Evolutionary conservation across 2,797 vertebrate genomes (phyloP), one percentile per base, ranked within the genome.

Genomic region (Corythornis leucogaster): DNA sequence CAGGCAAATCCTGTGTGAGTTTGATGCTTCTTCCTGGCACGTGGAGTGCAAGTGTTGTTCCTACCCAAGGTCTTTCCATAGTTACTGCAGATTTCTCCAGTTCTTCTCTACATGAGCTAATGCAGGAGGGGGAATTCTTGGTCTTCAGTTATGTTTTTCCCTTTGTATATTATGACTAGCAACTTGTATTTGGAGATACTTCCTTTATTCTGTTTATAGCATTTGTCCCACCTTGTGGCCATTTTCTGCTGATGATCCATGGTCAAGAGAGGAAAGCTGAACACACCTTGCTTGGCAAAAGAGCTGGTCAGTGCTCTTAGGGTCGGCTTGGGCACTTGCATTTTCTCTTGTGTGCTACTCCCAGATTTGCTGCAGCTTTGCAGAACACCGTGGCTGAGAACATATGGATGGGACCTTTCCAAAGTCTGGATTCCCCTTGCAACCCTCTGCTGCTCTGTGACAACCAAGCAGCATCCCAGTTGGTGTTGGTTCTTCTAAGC

Each of bases 361-460:
- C 24, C 40, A 79, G 64, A 30, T 0, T 0, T 0, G 1, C 5
- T 18, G 50, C 64, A 66, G 42, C 57, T 92, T 40, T 77, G 89
- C 55, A 61, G 38, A 76, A 8, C 6, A 2, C 8, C 9, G 7
- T 70, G 61, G 40, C 67, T 66, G 63, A 71, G 51, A 68, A 38
- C 22, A 5, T 16, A 25, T 0, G 0, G 30, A 45, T 0, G 1
- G 18, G 21, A 70, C 79, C 45, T 45, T 64, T 53, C 53, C 15
- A n/a, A 50, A 71, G 18, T n/a, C 25, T 53, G 48, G 16, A 57
- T 25, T 73, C 20, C 20, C 2, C 3, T 33, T 68, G 25, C 26
- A 26, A 62, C 16, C n/a, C 0, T 0, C 46, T 33, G 64, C 42
- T 53, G 51, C 62, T 85, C 33, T 54, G 35, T 71, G 48, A 40